Conservation (phyloP, 2,888 invertebrate genomes). For the Pammene aurita region DNA sequence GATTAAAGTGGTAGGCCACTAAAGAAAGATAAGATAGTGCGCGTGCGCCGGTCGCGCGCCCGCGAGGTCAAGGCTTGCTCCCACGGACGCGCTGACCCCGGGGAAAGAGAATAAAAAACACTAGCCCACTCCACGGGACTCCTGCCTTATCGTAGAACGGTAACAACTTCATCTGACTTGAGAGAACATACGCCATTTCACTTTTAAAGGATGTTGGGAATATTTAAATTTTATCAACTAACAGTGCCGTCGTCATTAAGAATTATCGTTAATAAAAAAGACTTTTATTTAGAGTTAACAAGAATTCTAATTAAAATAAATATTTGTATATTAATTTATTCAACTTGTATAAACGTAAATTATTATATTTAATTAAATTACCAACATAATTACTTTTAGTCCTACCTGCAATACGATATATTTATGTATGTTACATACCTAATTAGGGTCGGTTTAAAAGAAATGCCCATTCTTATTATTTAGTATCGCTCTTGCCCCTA, state of each 20-base stretch:
- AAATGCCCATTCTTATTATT: too few relatives aligned
- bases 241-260: not conserved
- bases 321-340: too few relatives aligned
- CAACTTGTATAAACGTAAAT: too few relatives aligned
- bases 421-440: too few relatives aligned
- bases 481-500: too few relatives aligned
- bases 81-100: constrained; percentile 8
- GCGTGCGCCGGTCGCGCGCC: not conserved
- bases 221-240: not conserved
- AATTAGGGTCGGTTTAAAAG: too few relatives aligned
- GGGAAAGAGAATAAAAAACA: not conserved
- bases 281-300: too few relatives aligned
- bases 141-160: not conserved
- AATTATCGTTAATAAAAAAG: not conserved
- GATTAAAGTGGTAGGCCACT: too few relatives aligned
- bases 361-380: too few relatives aligned
- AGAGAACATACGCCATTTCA: not conserved
- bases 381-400: too few relatives aligned
- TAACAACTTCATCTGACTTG: not conserved
- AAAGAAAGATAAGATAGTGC: not conserved
- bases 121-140: not conserved
- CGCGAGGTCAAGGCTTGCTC: constrained; percentile 33
- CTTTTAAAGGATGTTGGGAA: not conserved
- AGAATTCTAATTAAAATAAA: too few relatives aligned
- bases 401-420: too few relatives aligned